Base-by-base conservation (phyloP, 2,888 invertebrate species). In the Lycophotia porphyrea region DNA sequence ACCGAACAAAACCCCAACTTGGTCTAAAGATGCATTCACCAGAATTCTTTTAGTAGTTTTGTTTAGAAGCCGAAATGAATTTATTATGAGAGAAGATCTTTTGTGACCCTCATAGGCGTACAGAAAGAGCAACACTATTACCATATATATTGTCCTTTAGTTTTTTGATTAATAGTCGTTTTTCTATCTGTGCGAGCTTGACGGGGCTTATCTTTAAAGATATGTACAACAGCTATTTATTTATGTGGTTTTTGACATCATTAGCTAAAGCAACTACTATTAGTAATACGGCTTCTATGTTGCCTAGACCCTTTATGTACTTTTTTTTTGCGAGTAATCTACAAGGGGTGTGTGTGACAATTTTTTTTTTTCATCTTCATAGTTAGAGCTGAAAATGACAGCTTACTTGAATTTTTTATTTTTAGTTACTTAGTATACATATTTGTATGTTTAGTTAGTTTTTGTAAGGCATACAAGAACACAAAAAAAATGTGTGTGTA, bases 141-240 rank as follows among this genome's bases (percentile, higher is more conserved):
- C 78, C 90, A 90, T 88, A 87, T 84, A 87, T 83, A 86, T 89
- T 90, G 89, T 90, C 85, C 85, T 71, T 78, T 84, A 71, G 79
- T 84, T 80, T 49, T 69, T 79, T 89, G 90, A 91, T 90, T 90
- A 87, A 91, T 91, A 76, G 89, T 82, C 71, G 71, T 75, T 74
- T 84, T 86, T 87, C 81, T 76, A 71, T 83, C 80, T 81, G 84
- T 71, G 81, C 75, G 77, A 82, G 84, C 84, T 85, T 84, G 81
- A 74, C 71, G 63, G 70, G 52, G 34, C 34, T 66, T 65, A 64
- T 52, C 63, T 80, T 58, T 36, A 47, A 61, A 80, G 65, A 68
- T 42, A 65, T 73, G 47, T 71, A 52, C 39, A 24, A 65, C 64
- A 60, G 58, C 52, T 74, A 69, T 69, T 81, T 83, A 69, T 71